These are phyloP conservation scores for Drosophila trichaetosa DNA, from an alignment of 2,888 invertebrate species.

Conservation along the genomic window DNA sequence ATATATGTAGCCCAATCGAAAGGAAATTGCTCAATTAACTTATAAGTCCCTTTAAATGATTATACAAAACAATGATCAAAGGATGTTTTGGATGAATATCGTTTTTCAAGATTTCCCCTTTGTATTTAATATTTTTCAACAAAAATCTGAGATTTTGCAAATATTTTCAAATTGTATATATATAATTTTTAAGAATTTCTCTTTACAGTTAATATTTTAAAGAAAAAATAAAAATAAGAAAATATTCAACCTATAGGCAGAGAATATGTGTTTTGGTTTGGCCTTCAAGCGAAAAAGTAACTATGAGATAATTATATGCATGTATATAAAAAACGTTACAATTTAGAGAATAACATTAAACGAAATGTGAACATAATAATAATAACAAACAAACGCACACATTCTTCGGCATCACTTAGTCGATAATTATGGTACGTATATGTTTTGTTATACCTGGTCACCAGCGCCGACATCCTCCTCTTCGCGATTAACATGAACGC, in stretches of 20 bases:
- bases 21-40: neutral
- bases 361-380: conserved; percentile 51
- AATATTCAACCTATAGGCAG: neutral
- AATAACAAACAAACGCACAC: conserved; percentile 67
- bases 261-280: conserved; percentile 29
- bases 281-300: conserved; percentile 38
- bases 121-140: neutral
- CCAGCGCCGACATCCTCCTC: conserved; percentile 98
- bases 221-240: neutral
- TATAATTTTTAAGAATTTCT: neutral
- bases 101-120: neutral
- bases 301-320: conserved; percentile 20
- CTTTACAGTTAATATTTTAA: neutral
- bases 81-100: neutral
- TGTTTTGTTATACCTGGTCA: conserved; percentile 91
- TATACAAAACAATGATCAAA: neutral
- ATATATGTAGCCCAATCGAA: conserved; percentile 2
- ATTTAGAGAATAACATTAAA: conserved; percentile 53
- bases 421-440: conserved; percentile 38
- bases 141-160: neutral
- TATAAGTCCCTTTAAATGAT: neutral
- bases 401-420: conserved; percentile 53
- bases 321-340: conserved; percentile 23
- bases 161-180: neutral
- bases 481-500: conserved; percentile 94